phyloP scores from a whole-genome alignment of 2,797 vertebrate genomes.

The Rachycentron canadum region DNA sequence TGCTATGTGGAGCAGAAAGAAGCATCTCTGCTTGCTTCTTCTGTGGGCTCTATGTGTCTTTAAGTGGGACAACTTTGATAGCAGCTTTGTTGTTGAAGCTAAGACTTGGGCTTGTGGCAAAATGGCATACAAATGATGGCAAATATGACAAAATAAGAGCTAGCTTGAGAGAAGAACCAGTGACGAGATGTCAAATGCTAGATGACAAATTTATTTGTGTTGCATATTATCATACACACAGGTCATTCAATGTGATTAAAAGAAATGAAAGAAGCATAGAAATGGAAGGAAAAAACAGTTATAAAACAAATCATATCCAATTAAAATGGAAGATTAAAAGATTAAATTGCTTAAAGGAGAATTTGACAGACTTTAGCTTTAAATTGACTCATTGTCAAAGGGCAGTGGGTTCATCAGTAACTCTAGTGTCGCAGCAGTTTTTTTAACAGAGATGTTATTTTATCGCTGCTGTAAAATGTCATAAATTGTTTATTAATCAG shows the following conservation, averaged over 20 bases:
- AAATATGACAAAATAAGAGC: slow-evolving; percentile 12
- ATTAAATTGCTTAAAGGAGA: slow-evolving; percentile 10
- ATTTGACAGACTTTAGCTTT: neutral
- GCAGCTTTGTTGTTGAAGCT: slow-evolving; percentile 53
- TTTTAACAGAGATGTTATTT: slow-evolving; percentile 62
- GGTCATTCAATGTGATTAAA: too few relatives aligned
- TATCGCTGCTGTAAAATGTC: slow-evolving; percentile 53
- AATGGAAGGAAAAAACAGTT: too few relatives aligned
- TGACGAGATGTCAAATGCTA: neutral
- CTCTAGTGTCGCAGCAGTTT: slow-evolving; percentile 15
- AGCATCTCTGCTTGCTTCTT: slow-evolving; percentile 61
- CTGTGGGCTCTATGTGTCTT: slow-evolving; percentile 58
- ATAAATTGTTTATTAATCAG: slow-evolving; percentile 63
- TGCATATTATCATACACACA: too few relatives aligned
- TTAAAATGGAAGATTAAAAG: too few relatives aligned
- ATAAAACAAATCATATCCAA: too few relatives aligned
- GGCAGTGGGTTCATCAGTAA: slow-evolving; percentile 42
- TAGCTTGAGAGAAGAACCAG: neutral
- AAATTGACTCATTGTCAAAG: slow-evolving; percentile 13
- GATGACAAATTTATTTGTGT: too few relatives aligned
- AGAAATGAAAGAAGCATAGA: too few relatives aligned
- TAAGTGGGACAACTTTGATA: slow-evolving; percentile 72
- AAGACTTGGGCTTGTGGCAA: slow-evolving; percentile 58
- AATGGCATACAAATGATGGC: slow-evolving; percentile 13
- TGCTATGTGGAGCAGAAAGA: slow-evolving; percentile 84